Conservation (phyloP, 2,797 vertebrate genomes). For the Discoglossus pictus region DNA sequence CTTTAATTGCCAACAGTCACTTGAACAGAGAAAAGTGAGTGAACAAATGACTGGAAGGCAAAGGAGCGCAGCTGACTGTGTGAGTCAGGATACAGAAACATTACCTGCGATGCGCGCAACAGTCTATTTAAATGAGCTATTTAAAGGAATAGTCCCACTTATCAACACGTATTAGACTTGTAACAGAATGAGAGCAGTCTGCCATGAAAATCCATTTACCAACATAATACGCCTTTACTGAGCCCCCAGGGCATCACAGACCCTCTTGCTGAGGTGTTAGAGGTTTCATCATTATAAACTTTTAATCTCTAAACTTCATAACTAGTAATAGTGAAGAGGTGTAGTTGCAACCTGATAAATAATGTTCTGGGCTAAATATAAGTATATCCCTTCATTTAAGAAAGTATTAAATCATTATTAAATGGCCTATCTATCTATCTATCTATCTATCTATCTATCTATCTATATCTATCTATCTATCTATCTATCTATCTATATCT, state of each 20-base stretch:
- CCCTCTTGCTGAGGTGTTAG: too few relatives aligned
- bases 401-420: too few relatives aligned
- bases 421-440: too few relatives aligned
- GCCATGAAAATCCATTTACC: slow-evolving; percentile 23
- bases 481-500: too few relatives aligned
- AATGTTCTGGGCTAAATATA: too few relatives aligned
- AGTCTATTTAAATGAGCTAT: slow-evolving; percentile 26
- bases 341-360: too few relatives aligned
- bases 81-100: slow-evolving; percentile 15
- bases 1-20: slow-evolving; percentile 45
- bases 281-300: too few relatives aligned
- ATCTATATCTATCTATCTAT: too few relatives aligned
- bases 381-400: too few relatives aligned
- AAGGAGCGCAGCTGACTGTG: slow-evolving; percentile 40
- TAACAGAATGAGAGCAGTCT: slow-evolving; percentile 25
- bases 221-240: not conserved
- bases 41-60: slow-evolving; percentile 38
- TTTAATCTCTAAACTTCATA: too few relatives aligned
- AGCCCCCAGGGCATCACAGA: slow-evolving; percentile 31
- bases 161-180: slow-evolving; percentile 40
- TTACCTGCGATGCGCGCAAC: slow-evolving; percentile 14
- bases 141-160: slow-evolving; percentile 45
- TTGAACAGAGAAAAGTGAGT: slow-evolving; percentile 21
- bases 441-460: too few relatives aligned
- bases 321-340: too few relatives aligned